A percentile compares a stretch with the other conserved stretches of the same genome.
These are phyloP conservation scores for Pseudocheirus occidentalis DNA, from an alignment of 2,797 vertebrate genomes.

Conservation along the genomic window DNA sequence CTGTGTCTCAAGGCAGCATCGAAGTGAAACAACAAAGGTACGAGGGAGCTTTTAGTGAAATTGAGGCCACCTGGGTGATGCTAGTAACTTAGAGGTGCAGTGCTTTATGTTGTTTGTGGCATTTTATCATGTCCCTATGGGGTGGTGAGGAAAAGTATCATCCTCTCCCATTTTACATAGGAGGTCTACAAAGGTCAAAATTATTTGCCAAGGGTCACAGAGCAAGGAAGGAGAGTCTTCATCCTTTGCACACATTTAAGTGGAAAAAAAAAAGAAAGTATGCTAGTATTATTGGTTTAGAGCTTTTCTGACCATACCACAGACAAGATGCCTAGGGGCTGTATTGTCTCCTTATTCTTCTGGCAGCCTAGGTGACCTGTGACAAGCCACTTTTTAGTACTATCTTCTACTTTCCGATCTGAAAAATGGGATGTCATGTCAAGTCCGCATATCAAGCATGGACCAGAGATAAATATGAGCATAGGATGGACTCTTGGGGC, in stretches of 20 bases:
- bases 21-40: too few species aligned
- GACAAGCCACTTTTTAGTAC: not conserved
- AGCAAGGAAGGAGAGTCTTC: not conserved
- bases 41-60: not conserved
- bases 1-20: not conserved
- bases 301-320: not conserved
- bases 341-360: not conserved
- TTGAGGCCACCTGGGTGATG: not conserved
- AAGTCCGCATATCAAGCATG: too few species aligned
- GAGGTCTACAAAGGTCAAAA: not conserved
- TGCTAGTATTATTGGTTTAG: not conserved
- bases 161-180: not conserved
- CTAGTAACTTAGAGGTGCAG: not conserved
- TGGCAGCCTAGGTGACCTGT: not conserved
- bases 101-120: not conserved
- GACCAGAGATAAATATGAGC: not conserved
- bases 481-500: not conserved
- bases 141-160: not conserved
- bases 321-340: not conserved
- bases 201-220: not conserved
- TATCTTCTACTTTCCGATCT: not conserved
- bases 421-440: not conserved
- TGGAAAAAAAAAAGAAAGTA: not conserved
- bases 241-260: not conserved
- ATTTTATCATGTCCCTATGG: not conserved